Evolutionary conservation across 2,797 vertebrate species (phyloP).

Genomic region (Clamator glandarius): DNA sequence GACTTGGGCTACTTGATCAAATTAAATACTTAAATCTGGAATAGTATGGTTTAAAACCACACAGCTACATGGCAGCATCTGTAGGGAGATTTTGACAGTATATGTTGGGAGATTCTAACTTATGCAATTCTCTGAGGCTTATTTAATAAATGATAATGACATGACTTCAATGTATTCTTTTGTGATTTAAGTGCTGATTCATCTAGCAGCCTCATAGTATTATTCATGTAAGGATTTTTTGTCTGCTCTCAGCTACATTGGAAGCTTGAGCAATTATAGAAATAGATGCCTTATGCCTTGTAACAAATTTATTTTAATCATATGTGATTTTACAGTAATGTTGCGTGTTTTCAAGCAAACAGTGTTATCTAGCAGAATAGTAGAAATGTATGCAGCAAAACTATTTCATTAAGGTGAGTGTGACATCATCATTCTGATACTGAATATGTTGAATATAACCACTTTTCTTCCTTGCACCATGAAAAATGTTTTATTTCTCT

Average conservation of each 20-base stretch:
- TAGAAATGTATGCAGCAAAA: not conserved
- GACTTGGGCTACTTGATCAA: not conserved
- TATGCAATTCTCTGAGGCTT: not conserved
- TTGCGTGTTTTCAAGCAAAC: not conserved
- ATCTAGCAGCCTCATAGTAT: not conserved
- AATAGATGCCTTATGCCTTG: not conserved
- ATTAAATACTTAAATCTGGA: not conserved
- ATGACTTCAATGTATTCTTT: not conserved
- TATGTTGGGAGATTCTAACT: not conserved
- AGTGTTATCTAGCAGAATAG: not conserved
- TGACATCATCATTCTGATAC: not conserved
- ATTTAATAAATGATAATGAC: not conserved
- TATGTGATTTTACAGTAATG: not conserved
- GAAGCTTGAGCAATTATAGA: not conserved
- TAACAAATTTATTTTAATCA: not conserved
- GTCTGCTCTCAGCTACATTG: not conserved
- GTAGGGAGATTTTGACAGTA: not conserved
- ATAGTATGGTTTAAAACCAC: not conserved
- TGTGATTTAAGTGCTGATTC: not conserved
- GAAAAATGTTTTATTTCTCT: not conserved
- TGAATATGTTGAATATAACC: not conserved
- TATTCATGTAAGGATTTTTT: not conserved
- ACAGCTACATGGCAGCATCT: not conserved
- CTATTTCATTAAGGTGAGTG: not conserved
- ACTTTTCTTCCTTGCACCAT: not conserved